Conservation (phyloP, 2,113 vertebrate species). For the Channa argus region DNA sequence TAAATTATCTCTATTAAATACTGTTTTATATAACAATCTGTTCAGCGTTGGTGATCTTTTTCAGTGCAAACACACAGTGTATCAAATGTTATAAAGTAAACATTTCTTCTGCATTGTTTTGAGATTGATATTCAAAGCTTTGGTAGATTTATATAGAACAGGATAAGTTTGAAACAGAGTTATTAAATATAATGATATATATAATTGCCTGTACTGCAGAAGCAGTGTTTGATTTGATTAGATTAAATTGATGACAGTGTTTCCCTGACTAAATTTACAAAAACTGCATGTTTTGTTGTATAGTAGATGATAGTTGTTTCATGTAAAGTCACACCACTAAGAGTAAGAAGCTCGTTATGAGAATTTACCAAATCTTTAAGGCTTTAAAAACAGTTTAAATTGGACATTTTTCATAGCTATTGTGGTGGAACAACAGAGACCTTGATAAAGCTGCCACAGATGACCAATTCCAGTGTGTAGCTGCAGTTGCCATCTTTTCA, state of each 20-base stretch:
- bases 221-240: not conserved
- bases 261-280: not conserved
- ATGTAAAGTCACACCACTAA: not conserved
- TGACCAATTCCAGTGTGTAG: slow-evolving; percentile 17
- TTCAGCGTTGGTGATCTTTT: slow-evolving; percentile 1
- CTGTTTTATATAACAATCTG: slow-evolving; percentile 15
- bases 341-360: not conserved
- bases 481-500: not conserved
- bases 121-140: not conserved
- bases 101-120: not conserved
- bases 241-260: not conserved
- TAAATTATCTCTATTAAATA: slow-evolving; percentile 20
- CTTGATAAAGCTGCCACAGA: slow-evolving; percentile 13
- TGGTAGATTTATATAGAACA: not conserved
- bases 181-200: too few relatives aligned
- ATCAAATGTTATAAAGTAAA: not conserved
- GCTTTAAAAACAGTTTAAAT: not conserved
- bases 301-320: not conserved
- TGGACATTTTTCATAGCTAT: not conserved
- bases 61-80: not conserved
- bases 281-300: not conserved
- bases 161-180: not conserved
- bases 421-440: not conserved
- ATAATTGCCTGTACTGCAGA: too few relatives aligned
- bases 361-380: not conserved